Base-by-base conservation (phyloP, 1,140 invertebrate genomes). In the Lepidurus apus region DNA sequence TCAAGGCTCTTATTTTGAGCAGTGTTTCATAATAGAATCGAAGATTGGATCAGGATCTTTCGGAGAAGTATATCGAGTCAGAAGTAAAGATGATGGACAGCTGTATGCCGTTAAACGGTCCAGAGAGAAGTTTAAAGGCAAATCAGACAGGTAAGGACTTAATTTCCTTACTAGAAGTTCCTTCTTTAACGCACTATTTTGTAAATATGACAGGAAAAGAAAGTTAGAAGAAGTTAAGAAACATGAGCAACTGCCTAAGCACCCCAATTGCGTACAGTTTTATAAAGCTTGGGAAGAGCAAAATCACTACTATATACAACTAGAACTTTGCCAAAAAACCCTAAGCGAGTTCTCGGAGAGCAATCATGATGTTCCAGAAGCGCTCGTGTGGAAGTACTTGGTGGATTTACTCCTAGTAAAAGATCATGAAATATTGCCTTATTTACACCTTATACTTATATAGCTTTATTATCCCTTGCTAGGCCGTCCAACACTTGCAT, bases 241-340 rank as follows among this genome's bases (percentile, higher is more conserved):
- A 79, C 90, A 92, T 83, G 90, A 92, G 82, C 86, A 88, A 79
- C 85, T 93, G 79, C 89, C 90, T 21, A 84, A 86, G 7, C 90
- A 93, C 84, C 86, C 85, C 9, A 91, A 93, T 85, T 89, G 91
- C 83, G 89, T 94, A 8, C 84, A 87, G 76, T 90, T 92, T 80
- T 87, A 88, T 79, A 86, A 87, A 77, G 92, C 92, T 1, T 94
- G 92, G 92, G 91, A 93, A 84, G 91, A 93, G 83, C 86, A 88
- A 34, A 87, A 89, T 82, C 86, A 88, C 73, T 85, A 93, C 2
- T 93, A 90, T 82, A 91, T 94, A 80, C 90, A 93, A 83, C 89
- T 91, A 81, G 92, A 94, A 84, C 85, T 92, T 3, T 93, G 92
- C 82, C 24, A 80, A 53, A 78, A 44, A 81, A 87, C 86, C 79